Evolutionary conservation across 2,797 vertebrate species (phyloP), one percentile per base, ranked within the genome.

Genomic region (Diplodus puntazzo): DNA sequence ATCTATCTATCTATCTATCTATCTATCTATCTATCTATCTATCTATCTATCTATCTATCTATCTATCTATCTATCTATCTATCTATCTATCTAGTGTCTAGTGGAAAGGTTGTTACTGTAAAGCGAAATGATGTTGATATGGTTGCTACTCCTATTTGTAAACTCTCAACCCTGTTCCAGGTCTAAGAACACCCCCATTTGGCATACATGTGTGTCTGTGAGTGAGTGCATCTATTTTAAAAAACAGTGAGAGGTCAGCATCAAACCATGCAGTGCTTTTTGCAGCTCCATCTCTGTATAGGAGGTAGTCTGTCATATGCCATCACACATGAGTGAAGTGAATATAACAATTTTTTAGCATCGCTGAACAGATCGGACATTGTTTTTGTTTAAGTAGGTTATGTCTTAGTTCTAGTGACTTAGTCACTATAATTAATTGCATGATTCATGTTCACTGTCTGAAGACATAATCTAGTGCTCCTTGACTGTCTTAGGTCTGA

Each of bases 111-210:
- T 67, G 60, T 69, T 72, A 60, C 25, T 75, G 46, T 57, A 66
- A 85, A 79, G 78, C 39, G 82, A 50, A 61, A 54, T n/a, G 50
- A 80, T 4, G 16, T 57, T 88, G 82, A 90, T 73, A 71, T 83
- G 74, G 72, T 81, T 86, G 52, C 50, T 86, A 75, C 69, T 73
- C 66, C 74, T 71, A 65, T 54, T 65, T 60, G 27, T 85, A 74
- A 87, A 67, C 86, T 85, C 82, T 80, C 75, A 84, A 61, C 79
- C 74, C 34, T 66, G 5, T 75, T 76, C 49, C 55, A 71, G 43
- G 46, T 50, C 76, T 87, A 75, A 79, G 70, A 83, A 79, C 64
- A 79, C 69, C 50, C 72, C 76, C 70, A 87, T 90, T 83, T 87
- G 69, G 80, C 0, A 12, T 30, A 69, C n/a, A 69, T 73, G 69